These are phyloP conservation scores for Synaphobranchus kaupii DNA, from an alignment of 2,797 vertebrate species.

Conservation along the genomic window DNA sequence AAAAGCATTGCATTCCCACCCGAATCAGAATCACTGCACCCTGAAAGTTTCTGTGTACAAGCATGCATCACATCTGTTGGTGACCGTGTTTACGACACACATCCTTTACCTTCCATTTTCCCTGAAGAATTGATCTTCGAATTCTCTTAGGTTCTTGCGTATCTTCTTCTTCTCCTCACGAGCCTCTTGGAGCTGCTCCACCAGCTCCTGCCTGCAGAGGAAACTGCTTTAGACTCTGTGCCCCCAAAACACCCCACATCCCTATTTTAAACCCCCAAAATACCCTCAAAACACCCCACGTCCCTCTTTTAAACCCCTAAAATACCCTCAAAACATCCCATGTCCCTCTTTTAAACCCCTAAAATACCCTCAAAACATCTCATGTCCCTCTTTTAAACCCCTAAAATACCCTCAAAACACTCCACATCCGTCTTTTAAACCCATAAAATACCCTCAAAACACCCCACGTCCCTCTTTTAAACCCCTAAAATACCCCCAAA, in stretches of 20 bases:
- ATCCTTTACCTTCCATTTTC: conserved; percentile 90
- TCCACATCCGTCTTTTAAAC: no score
- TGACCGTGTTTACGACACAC: background rate
- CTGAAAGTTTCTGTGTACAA: background rate
- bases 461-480: no score
- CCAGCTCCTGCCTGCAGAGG: conserved; percentile 82
- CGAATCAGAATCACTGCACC: no score
- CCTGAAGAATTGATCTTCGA: conserved; percentile 94
- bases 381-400: background rate
- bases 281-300: background rate
- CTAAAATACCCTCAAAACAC: background rate
- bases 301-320: background rate
- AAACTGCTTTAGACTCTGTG: background rate
- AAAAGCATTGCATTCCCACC: background rate
- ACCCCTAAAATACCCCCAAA: no score
- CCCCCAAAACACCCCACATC: background rate
- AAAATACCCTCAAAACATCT: background rate
- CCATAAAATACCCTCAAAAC: no score
- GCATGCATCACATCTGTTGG: background rate
- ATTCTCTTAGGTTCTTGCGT: conserved; percentile 92
- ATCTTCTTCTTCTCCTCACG: conserved; percentile 95
- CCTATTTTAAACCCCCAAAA: no score
- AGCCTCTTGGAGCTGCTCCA: conserved; percentile 94
- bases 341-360: background rate
- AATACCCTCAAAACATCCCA: background rate